A percentile compares a stretch with the other conserved stretches of the same genome.
These are phyloP conservation scores for Achroia grisella DNA, from an alignment of 1,140 invertebrate genomes.

Conservation along the genomic window DNA sequence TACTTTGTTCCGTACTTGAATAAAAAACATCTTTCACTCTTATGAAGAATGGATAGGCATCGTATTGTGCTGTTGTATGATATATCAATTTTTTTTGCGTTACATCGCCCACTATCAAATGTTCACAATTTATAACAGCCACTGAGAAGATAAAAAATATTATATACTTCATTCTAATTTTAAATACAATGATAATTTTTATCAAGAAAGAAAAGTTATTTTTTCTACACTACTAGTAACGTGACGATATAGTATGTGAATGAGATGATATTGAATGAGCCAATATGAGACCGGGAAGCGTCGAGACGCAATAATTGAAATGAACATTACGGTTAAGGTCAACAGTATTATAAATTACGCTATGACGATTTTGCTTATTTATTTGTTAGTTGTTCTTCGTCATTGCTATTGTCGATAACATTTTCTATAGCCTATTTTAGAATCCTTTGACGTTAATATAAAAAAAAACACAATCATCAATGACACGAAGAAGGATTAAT, in stretches of 20 bases:
- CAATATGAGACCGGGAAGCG: no score
- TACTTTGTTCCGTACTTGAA: constrained; percentile 15
- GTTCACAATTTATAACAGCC: constrained; percentile 12
- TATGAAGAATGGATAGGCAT: constrained; percentile 22
- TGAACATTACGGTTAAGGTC: no score
- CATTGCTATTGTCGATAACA: no score
- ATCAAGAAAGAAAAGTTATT: neutral
- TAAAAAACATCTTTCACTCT: constrained; percentile 29
- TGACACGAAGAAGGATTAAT: no score
- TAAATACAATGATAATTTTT: neutral
- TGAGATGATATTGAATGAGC: no score
- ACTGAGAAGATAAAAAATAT: constrained; percentile 14
- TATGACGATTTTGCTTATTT: no score
- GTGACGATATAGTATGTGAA: neutral
- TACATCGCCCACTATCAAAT: constrained; percentile 27
- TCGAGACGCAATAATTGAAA: no score
- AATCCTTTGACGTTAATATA: no score
- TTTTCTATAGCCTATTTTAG: no score
- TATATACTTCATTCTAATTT: constrained; percentile 20
- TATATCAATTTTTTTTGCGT: constrained; percentile 22
- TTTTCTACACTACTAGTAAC: neutral
- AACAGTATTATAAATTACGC: no score
- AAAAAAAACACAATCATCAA: no score
- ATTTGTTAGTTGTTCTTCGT: no score
- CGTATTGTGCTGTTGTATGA: constrained; percentile 20